These are phyloP conservation scores for Hippasteria phrygiana DNA, from an alignment of 53 echinoderm and acorn worm species.

Conservation along the genomic window DNA sequence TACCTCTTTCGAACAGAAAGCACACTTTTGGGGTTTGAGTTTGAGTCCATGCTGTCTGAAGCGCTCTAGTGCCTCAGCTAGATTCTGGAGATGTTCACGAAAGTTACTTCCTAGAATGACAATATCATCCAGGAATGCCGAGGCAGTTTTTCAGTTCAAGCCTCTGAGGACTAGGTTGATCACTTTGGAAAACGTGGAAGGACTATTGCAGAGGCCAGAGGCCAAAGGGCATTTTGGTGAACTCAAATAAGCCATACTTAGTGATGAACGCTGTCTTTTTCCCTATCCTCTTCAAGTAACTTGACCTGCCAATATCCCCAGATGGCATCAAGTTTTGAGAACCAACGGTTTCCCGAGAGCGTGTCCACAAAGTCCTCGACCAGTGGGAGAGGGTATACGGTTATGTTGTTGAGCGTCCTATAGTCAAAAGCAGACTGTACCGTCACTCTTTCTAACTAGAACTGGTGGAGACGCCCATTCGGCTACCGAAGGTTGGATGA, in stretches of 20 bases:
- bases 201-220: constrained; percentile 46
- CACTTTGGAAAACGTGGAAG: constrained; percentile 65
- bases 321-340: constrained; percentile 56
- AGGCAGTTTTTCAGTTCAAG: constrained; percentile 60
- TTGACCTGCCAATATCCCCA: constrained; percentile 67
- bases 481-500: constrained; percentile 48
- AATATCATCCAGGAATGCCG: constrained; percentile 72
- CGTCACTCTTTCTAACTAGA: constrained; percentile 64
- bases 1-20: constrained; percentile 25
- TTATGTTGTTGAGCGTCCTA: constrained; percentile 70
- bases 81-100: constrained; percentile 49
- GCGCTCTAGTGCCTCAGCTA: constrained; percentile 31
- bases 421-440: constrained; percentile 67
- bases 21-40: constrained; percentile 52
- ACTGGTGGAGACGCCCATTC: constrained; percentile 46
- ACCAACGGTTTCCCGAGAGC: too few relatives aligned
- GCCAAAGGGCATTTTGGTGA: constrained; percentile 33
- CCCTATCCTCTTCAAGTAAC: constrained; percentile 50
- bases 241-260: constrained; percentile 1
- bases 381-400: constrained; percentile 42
- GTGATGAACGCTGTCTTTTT: constrained; percentile 69
- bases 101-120: constrained; percentile 54
- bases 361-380: too few relatives aligned
- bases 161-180: constrained; percentile 67
- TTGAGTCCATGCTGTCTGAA: constrained; percentile 25